Conservation (phyloP, 2,113 vertebrate genomes). For the Gopherus evgoodei region DNA sequence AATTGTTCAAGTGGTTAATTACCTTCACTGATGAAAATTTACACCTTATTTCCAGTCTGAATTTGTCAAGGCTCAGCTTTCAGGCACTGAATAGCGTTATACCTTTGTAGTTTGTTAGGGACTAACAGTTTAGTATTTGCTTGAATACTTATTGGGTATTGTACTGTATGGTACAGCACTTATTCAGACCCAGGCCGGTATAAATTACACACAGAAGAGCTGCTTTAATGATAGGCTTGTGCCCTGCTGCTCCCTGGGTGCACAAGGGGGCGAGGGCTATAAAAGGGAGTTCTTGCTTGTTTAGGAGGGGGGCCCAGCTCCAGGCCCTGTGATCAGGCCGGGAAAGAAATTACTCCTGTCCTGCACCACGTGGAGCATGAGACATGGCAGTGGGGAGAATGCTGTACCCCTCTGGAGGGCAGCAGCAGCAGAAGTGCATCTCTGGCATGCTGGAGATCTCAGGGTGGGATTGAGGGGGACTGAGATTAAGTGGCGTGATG, state of each 20-base stretch:
- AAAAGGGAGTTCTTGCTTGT: not conserved
- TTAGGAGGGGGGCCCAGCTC: not conserved
- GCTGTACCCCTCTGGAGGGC: not conserved
- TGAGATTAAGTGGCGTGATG: not conserved
- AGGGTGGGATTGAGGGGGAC: not conserved
- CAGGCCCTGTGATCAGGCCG: not conserved
- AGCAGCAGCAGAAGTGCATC: not conserved
- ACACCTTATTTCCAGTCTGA: not conserved
- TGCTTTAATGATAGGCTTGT: fast-evolving
- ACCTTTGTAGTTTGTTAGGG: not conserved
- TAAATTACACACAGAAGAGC: not conserved
- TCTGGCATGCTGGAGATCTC: not conserved
- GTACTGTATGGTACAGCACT: not conserved
- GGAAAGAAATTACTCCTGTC: not conserved
- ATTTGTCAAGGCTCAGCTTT: not conserved
- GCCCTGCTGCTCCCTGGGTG: not conserved
- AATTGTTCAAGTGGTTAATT: not conserved
- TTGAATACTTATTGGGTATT: not conserved
- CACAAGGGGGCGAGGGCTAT: not conserved
- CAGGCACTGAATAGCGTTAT: not conserved
- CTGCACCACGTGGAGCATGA: not conserved
- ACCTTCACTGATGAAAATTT: not conserved
- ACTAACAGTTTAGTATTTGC: not conserved
- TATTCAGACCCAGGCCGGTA: not conserved
- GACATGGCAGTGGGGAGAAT: not conserved